These are phyloP conservation scores for Aphrocallistes beatrix DNA, from an alignment of 37 sponge, comb jelly and placozoan species.

Conservation along the genomic window DNA sequence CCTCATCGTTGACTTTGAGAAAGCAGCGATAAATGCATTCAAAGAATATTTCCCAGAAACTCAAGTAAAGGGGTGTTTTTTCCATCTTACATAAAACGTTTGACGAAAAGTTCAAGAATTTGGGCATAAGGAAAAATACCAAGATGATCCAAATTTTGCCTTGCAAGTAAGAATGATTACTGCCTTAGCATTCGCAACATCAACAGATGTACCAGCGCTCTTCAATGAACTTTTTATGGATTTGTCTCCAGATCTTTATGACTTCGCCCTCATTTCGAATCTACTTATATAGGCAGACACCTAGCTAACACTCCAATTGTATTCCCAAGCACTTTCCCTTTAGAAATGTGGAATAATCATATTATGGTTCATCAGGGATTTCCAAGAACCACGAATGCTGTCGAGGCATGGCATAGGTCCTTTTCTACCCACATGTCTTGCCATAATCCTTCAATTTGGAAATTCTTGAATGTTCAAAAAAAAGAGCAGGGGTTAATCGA, in stretches of 20 bases:
- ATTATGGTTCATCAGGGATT: background rate
- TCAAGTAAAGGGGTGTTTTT: constrained; percentile 6
- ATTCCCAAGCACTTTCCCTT: background rate
- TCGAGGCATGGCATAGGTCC: background rate
- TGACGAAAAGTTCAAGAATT: background rate
- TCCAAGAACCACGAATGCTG: background rate
- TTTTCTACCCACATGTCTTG: background rate
- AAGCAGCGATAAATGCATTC: background rate
- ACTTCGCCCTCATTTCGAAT: background rate
- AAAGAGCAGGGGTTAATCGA: background rate
- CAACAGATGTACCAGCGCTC: background rate
- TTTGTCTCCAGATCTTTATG: background rate
- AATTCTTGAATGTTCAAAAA: background rate
- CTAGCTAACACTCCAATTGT: background rate
- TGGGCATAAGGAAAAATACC: background rate
- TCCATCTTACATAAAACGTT: background rate
- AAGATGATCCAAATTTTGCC: background rate
- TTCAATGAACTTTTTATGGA: background rate
- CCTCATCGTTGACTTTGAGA: background rate
- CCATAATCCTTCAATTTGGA: background rate
- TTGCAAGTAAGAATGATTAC: background rate
- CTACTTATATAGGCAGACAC: background rate
- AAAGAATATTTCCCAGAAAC: background rate
- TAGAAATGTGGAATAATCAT: background rate
- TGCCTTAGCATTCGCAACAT: background rate